Base-by-base conservation (phyloP, 2,797 vertebrate genomes). In the Oreochromis mossambicus region DNA sequence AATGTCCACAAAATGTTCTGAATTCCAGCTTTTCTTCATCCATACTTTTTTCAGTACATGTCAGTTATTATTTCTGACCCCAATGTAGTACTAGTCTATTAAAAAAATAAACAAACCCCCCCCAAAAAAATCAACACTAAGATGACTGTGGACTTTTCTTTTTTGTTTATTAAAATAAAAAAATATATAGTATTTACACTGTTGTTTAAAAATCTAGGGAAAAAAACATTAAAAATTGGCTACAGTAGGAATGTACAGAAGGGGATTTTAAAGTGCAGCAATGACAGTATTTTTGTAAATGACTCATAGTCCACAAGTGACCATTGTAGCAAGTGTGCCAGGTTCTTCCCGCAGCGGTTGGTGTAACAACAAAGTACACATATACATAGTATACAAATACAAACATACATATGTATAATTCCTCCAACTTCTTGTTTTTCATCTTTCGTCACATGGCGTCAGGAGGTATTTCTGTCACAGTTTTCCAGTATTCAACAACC, bases 241-340 rank as follows among this genome's bases (percentile, higher is more conserved):
- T 24, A 76, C 15, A 14, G 19, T 21, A 50, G 4, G 9, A 4
- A 51, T 17, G 4, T 73, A 73, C 43, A 48, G 9, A 17, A 73
- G 24, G 68, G 68, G 43, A 73, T 73, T 73, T 73, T 85, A 75
- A 89, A 86, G 86, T 89, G 80, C 87, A 86, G 51, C 11, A 81
- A 48, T 48, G 41, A 73, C 68, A 73, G 43, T 48, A 19, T 19
- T 4, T 66, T 41, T 15, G 38, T 41, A 13, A 29, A 75, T 75
- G 26, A 75, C 17, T 50, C 43, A 50, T 2, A 34, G 11, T 61
- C 17, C 10, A 24, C 7, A 81, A 66, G 10, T 82, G 76, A 38
- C 54, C 80, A 6, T 19, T 80, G 4, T 14, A 56, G 3, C 43
- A 17, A 48, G 43, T 80, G 19, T 68, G 82, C 80, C 77, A 75